Evolutionary conservation across 1,140 invertebrate species (phyloP).

Genomic region (Anastrepha obliqua): DNA sequence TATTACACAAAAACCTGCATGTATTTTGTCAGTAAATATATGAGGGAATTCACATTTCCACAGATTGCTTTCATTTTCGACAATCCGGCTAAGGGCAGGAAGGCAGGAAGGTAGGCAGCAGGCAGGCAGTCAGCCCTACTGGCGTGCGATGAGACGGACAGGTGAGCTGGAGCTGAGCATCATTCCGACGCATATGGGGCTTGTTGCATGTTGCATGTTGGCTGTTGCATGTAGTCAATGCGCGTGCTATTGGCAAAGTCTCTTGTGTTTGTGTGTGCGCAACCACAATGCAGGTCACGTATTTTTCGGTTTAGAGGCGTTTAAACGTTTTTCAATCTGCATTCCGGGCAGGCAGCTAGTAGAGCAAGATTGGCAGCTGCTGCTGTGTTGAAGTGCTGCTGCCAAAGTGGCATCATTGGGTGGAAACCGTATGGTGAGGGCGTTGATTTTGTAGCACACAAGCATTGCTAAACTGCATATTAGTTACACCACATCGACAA

Average conservation of each 20-base stretch:
- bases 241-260: no score
- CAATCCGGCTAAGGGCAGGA: not conserved
- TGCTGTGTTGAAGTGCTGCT: not conserved
- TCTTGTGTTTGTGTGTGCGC: not conserved
- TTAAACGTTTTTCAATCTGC: constrained; percentile 52
- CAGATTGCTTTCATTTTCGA: constrained; percentile 17
- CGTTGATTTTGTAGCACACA: not conserved
- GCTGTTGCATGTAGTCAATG: not conserved
- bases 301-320: constrained; percentile 49
- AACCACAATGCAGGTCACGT: constrained; percentile 50
- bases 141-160: not conserved
- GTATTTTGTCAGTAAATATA: not conserved
- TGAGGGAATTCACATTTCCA: constrained; percentile 14
- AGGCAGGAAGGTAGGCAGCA: no score
- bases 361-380: not conserved
- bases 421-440: not conserved
- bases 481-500: constrained; percentile 9
- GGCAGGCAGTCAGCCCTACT: no score
- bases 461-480: constrained; percentile 21
- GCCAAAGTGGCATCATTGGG: not conserved
- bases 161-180: not conserved
- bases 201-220: not conserved
- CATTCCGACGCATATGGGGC: not conserved
- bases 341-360: constrained; percentile 26
- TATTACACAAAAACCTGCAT: constrained; percentile 5